Conservation (phyloP, 2,888 invertebrate species). For the Aleiodes testaceus region DNA sequence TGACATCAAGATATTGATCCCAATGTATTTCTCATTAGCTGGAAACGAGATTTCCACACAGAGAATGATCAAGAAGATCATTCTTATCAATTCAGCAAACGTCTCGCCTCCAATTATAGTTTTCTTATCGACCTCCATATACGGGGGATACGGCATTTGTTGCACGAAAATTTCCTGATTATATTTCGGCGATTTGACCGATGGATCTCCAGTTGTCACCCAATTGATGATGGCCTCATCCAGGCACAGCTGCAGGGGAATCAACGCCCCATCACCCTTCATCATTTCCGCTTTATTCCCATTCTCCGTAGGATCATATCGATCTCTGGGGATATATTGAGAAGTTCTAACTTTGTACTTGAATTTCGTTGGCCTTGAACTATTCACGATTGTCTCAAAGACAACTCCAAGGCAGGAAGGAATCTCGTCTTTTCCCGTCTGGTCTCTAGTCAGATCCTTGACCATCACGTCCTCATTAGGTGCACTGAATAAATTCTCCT, state of each 20-base stretch:
- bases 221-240: slow-evolving; percentile 61
- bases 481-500: slow-evolving; percentile 56
- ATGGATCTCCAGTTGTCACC: slow-evolving; percentile 46
- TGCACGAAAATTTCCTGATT: slow-evolving; percentile 61
- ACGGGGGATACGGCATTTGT: slow-evolving; percentile 68
- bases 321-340: slow-evolving; percentile 45
- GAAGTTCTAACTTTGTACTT: slow-evolving; percentile 63
- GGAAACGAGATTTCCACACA: slow-evolving; percentile 64
- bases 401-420: slow-evolving; percentile 59
- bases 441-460: slow-evolving; percentile 54
- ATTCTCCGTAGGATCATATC: slow-evolving; percentile 53
- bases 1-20: slow-evolving; percentile 67
- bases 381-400: slow-evolving; percentile 54
- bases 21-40: slow-evolving; percentile 68
- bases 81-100: slow-evolving; percentile 59
- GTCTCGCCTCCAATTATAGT: slow-evolving; percentile 55
- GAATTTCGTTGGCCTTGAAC: slow-evolving; percentile 54
- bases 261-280: slow-evolving; percentile 53
- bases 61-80: slow-evolving; percentile 65
- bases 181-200: slow-evolving; percentile 12
- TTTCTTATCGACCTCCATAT: slow-evolving; percentile 55
- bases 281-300: slow-evolving; percentile 1
- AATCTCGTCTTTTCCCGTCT: slow-evolving; percentile 46
- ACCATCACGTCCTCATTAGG: slow-evolving; percentile 61
- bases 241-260: slow-evolving; percentile 64